Evolutionary conservation across 2,888 invertebrate genomes (phyloP).

Genomic region (Drosophila histrio): DNA sequence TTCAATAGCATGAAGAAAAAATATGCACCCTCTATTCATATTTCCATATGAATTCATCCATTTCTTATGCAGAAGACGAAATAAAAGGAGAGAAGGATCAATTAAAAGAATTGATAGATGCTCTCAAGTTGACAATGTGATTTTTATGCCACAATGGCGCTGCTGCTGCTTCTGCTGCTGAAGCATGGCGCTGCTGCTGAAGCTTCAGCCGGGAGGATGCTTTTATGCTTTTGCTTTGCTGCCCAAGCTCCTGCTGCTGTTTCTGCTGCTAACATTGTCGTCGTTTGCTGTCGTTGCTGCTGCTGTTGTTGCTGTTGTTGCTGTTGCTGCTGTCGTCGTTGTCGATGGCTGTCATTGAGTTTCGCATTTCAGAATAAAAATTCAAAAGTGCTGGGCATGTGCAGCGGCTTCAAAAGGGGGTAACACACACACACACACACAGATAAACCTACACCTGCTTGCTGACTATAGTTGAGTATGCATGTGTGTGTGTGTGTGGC

Average conservation of each 20-base stretch:
- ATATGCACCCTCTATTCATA: conserved; percentile 36
- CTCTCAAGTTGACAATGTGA: conserved; percentile 69
- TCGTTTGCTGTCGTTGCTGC: conserved; percentile 7
- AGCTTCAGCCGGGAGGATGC: conserved; percentile 16
- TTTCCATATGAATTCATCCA: conserved; percentile 54
- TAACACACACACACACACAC: conserved; percentile 29
- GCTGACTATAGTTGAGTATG: background rate
- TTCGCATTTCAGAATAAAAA: conserved; percentile 70
- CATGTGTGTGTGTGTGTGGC: conserved; percentile 43
- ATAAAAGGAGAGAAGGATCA: conserved; percentile 56
- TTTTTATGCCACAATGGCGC: conserved; percentile 56
- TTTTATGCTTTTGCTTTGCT: conserved; percentile 5
- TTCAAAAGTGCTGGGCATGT: conserved; percentile 60
- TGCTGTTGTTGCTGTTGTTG: conserved; percentile 10
- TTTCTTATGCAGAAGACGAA: conserved; percentile 31
- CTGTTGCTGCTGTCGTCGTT: conserved; percentile 29
- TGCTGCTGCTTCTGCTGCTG: conserved; percentile 6
- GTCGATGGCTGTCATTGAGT: conserved; percentile 70
- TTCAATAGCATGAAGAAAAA: background rate
- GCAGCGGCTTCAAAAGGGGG: conserved; percentile 36
- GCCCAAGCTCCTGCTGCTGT: conserved; percentile 15
- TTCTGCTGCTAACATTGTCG: conserved; percentile 2
- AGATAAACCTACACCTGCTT: conserved; percentile 41
- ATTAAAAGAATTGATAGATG: conserved; percentile 71
- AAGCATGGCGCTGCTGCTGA: conserved; percentile 31